Base-by-base conservation (phyloP, 2,797 vertebrate genomes). In the Catharus ustulatus region DNA sequence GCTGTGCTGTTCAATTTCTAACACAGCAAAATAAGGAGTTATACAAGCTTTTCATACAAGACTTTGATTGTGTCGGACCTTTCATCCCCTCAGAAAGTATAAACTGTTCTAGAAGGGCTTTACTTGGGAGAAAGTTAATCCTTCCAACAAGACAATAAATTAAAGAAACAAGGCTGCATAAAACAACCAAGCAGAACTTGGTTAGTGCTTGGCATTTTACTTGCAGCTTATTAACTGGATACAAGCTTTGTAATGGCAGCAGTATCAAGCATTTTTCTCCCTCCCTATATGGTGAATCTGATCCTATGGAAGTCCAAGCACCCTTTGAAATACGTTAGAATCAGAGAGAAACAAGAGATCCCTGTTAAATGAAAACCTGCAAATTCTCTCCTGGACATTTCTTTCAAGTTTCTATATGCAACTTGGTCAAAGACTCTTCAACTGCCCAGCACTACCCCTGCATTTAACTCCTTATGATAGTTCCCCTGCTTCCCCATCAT, bases 121-220 rank as follows among this genome's bases (percentile, higher is more conserved):
- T 59, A 57, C 54, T 9, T 83, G 27, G 15, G 45, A 92, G 40
- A 80, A 87, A 58, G 34, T 21, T 83, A 83, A 75, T 84, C 66
- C 36, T 72, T 24, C 45, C 69, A 91, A 42, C 32, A 95, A 64
- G 79, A 78, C 36, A 42, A 88, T n/a, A 91, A 78, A 93, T 82
- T 88, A 76, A 88, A 82, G 80, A 66, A 1, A 7, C 27, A 63
- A 67, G 34, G 13, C 73, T 84, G 48, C 59, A 76, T 38, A 57
- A 69, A 49, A 66, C 17, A 82, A 43, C 17, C 15, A 51, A 83
- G 43, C 14, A 74, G 18, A 88, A 73, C 32, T 24, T 15, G 11
- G 23, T 68, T 69, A 86, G 34, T 52, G 38, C 42, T 76, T 84
- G 43, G 46, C 20, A 68, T 90, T 87, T 92, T 45, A 87, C 43